Conservation (phyloP, 2,113 vertebrate species). For the Alligator mississippiensis region DNA sequence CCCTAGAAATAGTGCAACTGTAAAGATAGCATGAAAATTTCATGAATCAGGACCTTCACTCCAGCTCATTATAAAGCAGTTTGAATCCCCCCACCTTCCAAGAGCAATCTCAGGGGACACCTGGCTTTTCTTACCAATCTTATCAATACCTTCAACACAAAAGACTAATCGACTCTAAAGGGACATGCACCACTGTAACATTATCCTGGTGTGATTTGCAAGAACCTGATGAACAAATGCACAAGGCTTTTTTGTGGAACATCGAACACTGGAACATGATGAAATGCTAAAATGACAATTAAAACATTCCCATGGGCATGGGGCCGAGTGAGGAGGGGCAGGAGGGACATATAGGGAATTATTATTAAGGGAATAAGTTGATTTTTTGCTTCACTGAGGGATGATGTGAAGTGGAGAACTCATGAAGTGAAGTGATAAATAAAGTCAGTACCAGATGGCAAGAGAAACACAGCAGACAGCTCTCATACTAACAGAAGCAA, state of each 20-base stretch:
- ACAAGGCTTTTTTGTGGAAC: not conserved
- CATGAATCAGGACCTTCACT: not conserved
- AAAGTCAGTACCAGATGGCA: not conserved
- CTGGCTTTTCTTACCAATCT: not conserved
- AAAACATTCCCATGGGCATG: not conserved
- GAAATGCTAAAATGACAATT: not conserved
- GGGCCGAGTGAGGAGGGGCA: not conserved
- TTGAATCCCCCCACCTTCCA: not conserved
- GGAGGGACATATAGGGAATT: not conserved
- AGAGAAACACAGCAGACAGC: not conserved
- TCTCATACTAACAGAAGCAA: not conserved
- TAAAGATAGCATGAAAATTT: not conserved
- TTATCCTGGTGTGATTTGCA: not conserved
- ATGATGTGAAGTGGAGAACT: not conserved
- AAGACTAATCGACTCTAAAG: rapidly evolving
- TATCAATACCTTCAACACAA: not conserved
- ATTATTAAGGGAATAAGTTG: not conserved
- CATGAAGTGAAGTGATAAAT: not conserved
- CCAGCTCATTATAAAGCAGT: not conserved
- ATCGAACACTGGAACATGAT: not conserved
- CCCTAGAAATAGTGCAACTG: conserved; percentile 38
- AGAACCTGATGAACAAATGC: rapidly evolving
- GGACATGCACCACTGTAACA: rapidly evolving
- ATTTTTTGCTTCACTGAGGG: not conserved
- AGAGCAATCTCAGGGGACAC: not conserved